phyloP scores from a whole-genome alignment of 37 sponge, comb jelly and placozoan species.

The Crambe crambe region DNA sequence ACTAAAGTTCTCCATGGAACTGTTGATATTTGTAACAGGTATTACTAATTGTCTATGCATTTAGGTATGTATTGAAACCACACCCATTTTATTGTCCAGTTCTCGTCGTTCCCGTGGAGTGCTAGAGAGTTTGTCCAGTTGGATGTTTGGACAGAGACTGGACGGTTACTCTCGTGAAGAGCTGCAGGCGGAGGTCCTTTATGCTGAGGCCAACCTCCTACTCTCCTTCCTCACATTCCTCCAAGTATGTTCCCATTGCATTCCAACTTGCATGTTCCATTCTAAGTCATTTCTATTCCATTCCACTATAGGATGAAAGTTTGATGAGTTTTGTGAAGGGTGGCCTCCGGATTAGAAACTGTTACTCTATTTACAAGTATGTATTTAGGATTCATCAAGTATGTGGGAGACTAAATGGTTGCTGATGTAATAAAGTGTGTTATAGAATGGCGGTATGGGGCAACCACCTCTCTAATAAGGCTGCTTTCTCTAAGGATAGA shows the following conservation, averaged over 20 bases:
- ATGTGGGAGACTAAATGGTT: too few species aligned
- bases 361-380: slow-evolving; percentile 75
- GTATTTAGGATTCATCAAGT: too few species aligned
- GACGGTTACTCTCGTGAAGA: slow-evolving; percentile 29
- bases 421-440: too few species aligned
- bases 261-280: not conserved
- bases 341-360: slow-evolving; percentile 58
- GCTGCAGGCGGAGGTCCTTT: slow-evolving; percentile 68
- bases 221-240: slow-evolving; percentile 70
- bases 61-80: not conserved
- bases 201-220: slow-evolving; percentile 78
- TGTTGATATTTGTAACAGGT: slow-evolving; percentile 44
- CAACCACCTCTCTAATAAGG: too few species aligned
- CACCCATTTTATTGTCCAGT: too few species aligned
- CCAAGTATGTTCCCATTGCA: slow-evolving; percentile 42
- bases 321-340: slow-evolving; percentile 74
- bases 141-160: slow-evolving; percentile 21
- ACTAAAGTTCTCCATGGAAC: slow-evolving; percentile 15
- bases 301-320: slow-evolving; percentile 73
- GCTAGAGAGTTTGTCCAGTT: slow-evolving; percentile 8
- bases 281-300: not conserved
- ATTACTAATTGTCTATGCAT: not conserved
- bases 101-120: not conserved
- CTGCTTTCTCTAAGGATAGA: too few species aligned
- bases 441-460: too few species aligned